Percentiles rank a stretch among this genome's conserved stretches.
phyloP scores from a whole-genome alignment of 2,888 invertebrate species.

The Carterocephalus palaemon region DNA sequence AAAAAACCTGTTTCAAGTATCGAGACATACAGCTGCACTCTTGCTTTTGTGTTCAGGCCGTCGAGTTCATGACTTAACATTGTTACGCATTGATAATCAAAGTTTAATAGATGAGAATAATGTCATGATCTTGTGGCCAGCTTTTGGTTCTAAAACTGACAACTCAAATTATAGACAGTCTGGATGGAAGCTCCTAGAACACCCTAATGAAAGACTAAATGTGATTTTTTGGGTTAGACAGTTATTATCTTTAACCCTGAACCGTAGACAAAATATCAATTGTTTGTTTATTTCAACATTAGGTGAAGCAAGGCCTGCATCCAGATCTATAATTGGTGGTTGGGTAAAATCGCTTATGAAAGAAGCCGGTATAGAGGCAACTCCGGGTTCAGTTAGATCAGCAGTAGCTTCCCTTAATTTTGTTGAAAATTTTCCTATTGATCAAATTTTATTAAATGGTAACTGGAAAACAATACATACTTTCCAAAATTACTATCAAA shows the following conservation, averaged over 20 bases:
- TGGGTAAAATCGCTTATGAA: constrained; percentile 15
- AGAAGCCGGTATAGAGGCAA: constrained; percentile 17
- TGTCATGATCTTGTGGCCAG: constrained; percentile 15
- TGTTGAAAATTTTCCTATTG: constrained; percentile 24
- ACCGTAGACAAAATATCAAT: neutral
- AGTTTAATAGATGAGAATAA: neutral
- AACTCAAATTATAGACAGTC: constrained; percentile 16
- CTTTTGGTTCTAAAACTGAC: constrained; percentile 23
- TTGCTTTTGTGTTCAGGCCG: constrained; percentile 12
- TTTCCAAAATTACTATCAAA: constrained; percentile 34
- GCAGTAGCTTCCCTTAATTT: constrained; percentile 26
- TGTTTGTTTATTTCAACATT: constrained; percentile 14
- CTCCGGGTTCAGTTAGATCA: constrained; percentile 21
- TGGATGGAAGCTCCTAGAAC: constrained; percentile 16
- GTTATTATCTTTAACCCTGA: neutral
- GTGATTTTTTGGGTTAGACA: constrained; percentile 8
- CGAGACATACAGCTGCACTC: constrained; percentile 6
- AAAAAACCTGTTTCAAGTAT: constrained; percentile 11
- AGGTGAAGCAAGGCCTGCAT: constrained; percentile 12
- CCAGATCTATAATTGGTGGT: constrained; percentile 15
- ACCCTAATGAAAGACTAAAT: constrained; percentile 13
- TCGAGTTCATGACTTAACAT: constrained; percentile 19
- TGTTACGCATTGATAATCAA: constrained; percentile 7
- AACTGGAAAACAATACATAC: constrained; percentile 24
- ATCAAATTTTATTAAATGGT: constrained; percentile 22